A percentile compares a stretch with the other conserved stretches of the same genome.
Evolutionary conservation across 1,140 invertebrate genomes (phyloP).

Genomic region (Hestina assimilis): DNA sequence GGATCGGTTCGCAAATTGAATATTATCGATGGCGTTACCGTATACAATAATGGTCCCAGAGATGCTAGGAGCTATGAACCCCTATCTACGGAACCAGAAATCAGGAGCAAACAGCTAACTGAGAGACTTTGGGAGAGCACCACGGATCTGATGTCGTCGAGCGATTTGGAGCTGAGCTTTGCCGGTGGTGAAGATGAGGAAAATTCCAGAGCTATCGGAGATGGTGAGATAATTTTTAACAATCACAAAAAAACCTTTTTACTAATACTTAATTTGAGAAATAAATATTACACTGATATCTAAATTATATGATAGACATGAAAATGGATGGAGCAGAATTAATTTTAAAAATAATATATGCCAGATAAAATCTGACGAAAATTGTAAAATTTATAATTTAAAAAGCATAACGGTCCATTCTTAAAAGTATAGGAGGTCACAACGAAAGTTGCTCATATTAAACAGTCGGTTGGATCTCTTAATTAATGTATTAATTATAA

Average conservation of each 20-base stretch:
- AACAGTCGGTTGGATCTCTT: not conserved
- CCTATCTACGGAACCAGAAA: slow-evolving; percentile 47
- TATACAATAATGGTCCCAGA: slow-evolving; percentile 57
- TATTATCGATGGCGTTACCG: slow-evolving; percentile 54
- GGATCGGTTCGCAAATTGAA: slow-evolving; percentile 54
- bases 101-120: slow-evolving; percentile 49
- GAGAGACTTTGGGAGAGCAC: slow-evolving; percentile 57
- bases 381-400: no score
- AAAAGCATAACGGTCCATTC: no score
- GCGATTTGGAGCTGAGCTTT: slow-evolving; percentile 61
- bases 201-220: slow-evolving; percentile 51
- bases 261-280: no score
- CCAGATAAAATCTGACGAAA: no score
- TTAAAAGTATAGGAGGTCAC: no score
- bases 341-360: no score
- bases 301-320: no score
- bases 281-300: no score
- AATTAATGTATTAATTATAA: not conserved
- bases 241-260: no score
- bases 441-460: not conserved
- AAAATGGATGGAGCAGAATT: no score
- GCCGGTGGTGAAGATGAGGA: slow-evolving; percentile 48
- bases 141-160: slow-evolving; percentile 47
- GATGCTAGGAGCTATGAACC: slow-evolving; percentile 54
- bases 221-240: slow-evolving; percentile 39